Conservation (phyloP, 2,888 invertebrate genomes). For the Meta bourneti region DNA sequence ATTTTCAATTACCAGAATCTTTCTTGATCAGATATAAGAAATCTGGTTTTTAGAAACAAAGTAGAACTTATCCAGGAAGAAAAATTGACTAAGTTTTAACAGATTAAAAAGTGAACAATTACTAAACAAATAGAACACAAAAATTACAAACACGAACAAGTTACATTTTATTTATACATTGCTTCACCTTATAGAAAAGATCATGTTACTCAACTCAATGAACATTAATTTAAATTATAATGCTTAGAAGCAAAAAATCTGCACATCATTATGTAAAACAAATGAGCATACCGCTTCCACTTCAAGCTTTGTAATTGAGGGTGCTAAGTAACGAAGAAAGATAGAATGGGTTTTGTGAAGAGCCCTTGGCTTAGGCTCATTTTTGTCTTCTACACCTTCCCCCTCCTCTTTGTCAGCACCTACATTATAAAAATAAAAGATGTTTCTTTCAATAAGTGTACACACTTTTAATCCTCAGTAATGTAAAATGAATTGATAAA, state of each 20-base stretch:
- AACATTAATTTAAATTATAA: too few relatives aligned
- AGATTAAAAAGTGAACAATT: too few relatives aligned
- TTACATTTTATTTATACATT: too few relatives aligned
- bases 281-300: constrained; percentile 90
- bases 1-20: background rate
- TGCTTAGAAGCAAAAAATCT: background rate
- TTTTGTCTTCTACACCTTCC: constrained; percentile 55
- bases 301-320: constrained; percentile 97
- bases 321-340: constrained; percentile 96
- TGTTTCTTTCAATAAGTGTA: background rate
- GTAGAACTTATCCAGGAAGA: background rate
- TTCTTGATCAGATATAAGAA: background rate
- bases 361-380: constrained; percentile 81
- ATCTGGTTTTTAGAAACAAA: background rate
- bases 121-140: too few relatives aligned
- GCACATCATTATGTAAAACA: background rate
- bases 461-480: background rate
- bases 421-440: background rate
- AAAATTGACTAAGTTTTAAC: background rate
- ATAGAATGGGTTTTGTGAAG: constrained; percentile 98
- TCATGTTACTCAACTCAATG: too few relatives aligned
- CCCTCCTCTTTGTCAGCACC: constrained; percentile 57
- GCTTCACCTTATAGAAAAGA: too few relatives aligned
- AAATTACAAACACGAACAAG: too few relatives aligned
- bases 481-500: too few relatives aligned